Evolutionary conservation across 2,888 invertebrate species (phyloP).

Genomic region (Drosophila gaucha): DNA sequence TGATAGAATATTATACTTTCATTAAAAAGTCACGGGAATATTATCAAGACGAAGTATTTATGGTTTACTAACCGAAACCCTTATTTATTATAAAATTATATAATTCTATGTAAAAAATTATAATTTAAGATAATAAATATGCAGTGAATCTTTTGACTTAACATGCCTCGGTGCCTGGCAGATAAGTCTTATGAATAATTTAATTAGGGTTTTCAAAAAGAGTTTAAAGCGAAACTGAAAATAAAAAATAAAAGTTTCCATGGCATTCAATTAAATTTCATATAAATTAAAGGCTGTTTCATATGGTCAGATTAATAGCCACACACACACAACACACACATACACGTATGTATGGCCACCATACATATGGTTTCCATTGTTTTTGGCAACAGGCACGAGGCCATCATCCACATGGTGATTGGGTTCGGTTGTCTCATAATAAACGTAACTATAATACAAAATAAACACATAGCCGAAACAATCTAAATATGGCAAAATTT

Average conservation of each 20-base stretch:
- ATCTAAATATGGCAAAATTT: constrained; percentile 75
- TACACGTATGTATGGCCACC: constrained; percentile 2
- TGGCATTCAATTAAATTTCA: constrained; percentile 43
- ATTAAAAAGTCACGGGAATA: no score
- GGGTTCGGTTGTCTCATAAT: constrained; percentile 49
- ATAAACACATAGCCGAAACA: constrained; percentile 75
- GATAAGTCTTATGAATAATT: no score
- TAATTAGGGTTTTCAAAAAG: neutral
- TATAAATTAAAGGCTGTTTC: constrained; percentile 60
- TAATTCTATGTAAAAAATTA: no score
- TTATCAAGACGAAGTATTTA: no score
- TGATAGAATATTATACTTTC: no score
- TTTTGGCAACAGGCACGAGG: constrained; percentile 19
- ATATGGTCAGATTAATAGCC: constrained; percentile 49
- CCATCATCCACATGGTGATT: constrained; percentile 20
- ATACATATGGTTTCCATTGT: constrained; percentile 34
- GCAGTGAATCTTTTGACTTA: neutral
- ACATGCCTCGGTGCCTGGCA: no score
- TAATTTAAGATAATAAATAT: neutral
- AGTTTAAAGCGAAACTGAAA: neutral
- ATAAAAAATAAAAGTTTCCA: neutral
- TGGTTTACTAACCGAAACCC: no score
- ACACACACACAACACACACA: constrained; percentile 13
- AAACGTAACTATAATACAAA: constrained; percentile 77
- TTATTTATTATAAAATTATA: no score